phyloP scores from a whole-genome alignment of 2,888 invertebrate genomes.

The Cephus nigrinus region DNA sequence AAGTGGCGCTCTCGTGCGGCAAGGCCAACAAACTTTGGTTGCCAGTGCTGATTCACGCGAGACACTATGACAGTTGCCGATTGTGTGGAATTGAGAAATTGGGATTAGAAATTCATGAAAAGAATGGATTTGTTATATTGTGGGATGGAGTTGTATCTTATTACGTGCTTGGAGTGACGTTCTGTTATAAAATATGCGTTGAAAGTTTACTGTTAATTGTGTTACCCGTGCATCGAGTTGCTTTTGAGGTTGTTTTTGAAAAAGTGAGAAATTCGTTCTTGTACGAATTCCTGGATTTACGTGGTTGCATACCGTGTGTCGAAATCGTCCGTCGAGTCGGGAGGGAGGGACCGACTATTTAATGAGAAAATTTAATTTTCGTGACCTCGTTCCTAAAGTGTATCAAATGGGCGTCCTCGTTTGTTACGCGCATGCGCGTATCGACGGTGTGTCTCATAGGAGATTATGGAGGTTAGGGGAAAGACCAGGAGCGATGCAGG shows the following conservation, averaged over 20 bases:
- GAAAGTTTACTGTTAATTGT: neutral
- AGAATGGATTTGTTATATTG: neutral
- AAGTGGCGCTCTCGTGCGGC: constrained; percentile 11
- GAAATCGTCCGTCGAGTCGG: neutral
- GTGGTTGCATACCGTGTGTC: neutral
- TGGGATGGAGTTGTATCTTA: neutral
- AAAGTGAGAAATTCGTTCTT: neutral
- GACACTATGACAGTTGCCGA: neutral
- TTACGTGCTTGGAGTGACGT: neutral
- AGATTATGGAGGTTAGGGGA: neutral
- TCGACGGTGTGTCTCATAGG: neutral
- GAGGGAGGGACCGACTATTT: constrained; percentile 23
- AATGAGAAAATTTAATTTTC: constrained; percentile 65
- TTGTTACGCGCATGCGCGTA: constrained; percentile 52
- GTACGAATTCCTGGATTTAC: neutral
- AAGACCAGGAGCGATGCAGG: neutral
- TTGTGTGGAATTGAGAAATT: neutral
- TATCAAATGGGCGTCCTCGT: constrained; percentile 53
- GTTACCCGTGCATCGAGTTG: neutral
- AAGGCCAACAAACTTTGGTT: constrained; percentile 22
- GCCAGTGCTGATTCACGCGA: constrained; percentile 13
- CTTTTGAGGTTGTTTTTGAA: neutral
- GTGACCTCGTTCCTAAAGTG: constrained; percentile 62
- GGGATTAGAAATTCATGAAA: neutral
- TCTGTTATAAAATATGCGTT: neutral